Evolutionary conservation across 37 sponge, comb jelly and placozoan genomes (phyloP), one percentile per base, ranked within the genome.

Genomic region (Beroe forskalii): DNA sequence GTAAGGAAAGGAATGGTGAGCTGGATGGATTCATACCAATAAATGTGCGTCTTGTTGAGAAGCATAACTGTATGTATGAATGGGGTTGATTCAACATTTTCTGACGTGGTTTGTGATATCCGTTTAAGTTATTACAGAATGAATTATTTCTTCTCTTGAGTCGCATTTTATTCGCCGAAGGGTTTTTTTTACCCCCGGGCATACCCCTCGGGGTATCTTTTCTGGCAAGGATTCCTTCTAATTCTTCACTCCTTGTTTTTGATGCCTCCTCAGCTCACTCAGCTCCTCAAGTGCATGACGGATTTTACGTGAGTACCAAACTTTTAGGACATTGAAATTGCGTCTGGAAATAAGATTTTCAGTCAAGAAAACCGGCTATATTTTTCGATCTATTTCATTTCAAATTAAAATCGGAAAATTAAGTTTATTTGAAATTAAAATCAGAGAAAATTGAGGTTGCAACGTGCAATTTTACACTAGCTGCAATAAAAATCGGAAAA

Each of bases 121-220:
- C 35, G 25, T 27, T 38, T 40, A 43, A 80, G 40, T 6, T 42
- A 25, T 43, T 44, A n/a, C 30, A 80, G n/a, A 38, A 80, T 43
- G 55, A 80, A 80, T 22, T 80, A 48, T 38, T 43, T 80, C 27
- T 80, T 80, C n/a, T n/a, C n/a, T n/a, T n/a, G n/a, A n/a, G 0
- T 48, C 86, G 20, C 48, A 32, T 43, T 48, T 27, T 41, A 28
- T 80, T 38, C 6, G 55, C 19, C 86, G 48, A 31, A 44, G 42
- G 4, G 42, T 44, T 41, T 42, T 41, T n/a, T n/a, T n/a, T n/a
- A n/a, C n/a, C n/a, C n/a, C n/a, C n/a, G n/a, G n/a, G n/a, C n/a
- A n/a, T n/a, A n/a, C n/a, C n/a, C n/a, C n/a, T n/a, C n/a, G n/a
- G n/a, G n/a, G 22, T 38, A 69, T 80, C 42, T 1, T 41, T 32